phyloP scores from a whole-genome alignment of 2,113 vertebrate genomes.

The Spermophilus dauricus region DNA sequence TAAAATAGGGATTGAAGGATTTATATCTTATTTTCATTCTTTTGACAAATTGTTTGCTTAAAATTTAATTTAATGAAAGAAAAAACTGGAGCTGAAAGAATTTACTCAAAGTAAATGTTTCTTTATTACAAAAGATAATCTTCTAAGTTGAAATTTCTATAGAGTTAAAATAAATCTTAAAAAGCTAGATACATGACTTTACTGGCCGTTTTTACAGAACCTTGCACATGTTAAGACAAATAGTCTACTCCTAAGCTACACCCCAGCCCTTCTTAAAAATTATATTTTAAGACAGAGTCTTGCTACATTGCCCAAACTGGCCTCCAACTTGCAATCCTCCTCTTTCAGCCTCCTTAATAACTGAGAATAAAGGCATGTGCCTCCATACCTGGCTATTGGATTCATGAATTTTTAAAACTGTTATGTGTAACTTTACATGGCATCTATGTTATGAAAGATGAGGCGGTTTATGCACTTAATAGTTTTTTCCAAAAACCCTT shows the following conservation, averaged over 20 bases:
- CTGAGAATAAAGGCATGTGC: background rate
- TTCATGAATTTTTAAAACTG: background rate
- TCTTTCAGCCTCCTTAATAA: background rate
- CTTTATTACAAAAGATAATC: background rate
- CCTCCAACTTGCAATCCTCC: background rate
- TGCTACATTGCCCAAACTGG: background rate
- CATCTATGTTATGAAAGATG: background rate
- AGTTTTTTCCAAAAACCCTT: background rate
- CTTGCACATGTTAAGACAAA: background rate
- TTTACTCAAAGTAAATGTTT: background rate
- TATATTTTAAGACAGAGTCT: background rate
- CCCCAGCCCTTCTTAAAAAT: background rate
- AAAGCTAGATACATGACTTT: background rate
- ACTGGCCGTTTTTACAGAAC: background rate
- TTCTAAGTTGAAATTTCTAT: background rate
- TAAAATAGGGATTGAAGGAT: background rate
- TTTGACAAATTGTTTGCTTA: constrained; percentile 13
- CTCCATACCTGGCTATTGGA: background rate
- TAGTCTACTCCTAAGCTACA: background rate
- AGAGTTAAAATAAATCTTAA: constrained; percentile 6
- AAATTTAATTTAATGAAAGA: constrained; percentile 25
- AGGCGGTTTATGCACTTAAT: background rate
- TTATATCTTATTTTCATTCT: background rate
- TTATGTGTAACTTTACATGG: background rate
- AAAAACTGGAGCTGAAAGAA: constrained; percentile 18